Evolutionary conservation across 2,888 invertebrate genomes (phyloP).

Genomic region (Linyphia triangularis): DNA sequence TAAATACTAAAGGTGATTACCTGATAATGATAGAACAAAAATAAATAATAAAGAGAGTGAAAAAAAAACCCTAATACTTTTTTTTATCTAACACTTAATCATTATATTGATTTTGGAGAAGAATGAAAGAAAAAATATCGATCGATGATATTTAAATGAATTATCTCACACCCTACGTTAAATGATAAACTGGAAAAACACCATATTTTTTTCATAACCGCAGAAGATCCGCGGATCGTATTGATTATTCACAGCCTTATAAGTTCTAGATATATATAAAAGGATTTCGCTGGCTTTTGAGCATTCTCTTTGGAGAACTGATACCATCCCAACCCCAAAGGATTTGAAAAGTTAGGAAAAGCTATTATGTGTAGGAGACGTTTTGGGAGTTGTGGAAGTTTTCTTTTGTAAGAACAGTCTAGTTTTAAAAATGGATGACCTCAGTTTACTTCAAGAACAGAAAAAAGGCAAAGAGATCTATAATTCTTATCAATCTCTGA

Average conservation of each 20-base stretch:
- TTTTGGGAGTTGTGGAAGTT: conserved; percentile 6
- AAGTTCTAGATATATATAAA: neutral
- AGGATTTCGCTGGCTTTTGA: neutral
- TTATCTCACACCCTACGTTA: neutral
- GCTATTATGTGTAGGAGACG: neutral
- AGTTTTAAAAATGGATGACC: neutral
- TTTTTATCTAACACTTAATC: conserved; percentile 36
- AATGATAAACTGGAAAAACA: neutral
- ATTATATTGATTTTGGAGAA: conserved; percentile 23
- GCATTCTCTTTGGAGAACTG: neutral
- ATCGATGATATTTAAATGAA: conserved; percentile 38
- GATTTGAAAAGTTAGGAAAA: conserved; percentile 35
- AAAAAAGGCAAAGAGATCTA: too few relatives aligned
- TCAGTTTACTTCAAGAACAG: neutral
- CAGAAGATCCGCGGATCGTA: neutral
- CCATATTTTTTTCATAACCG: neutral
- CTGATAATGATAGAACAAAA: neutral
- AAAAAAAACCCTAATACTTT: conserved; percentile 12
- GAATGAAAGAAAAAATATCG: conserved; percentile 7
- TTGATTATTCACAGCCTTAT: neutral
- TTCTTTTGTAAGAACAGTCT: conserved; percentile 20
- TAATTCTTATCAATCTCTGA: too few relatives aligned
- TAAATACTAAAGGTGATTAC: neutral
- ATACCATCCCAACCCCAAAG: conserved; percentile 8
- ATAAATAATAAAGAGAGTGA: neutral